Evolutionary conservation across 2,797 vertebrate genomes (phyloP), one percentile per base, ranked within the genome.

Genomic region (Melanotaenia nigrans): DNA sequence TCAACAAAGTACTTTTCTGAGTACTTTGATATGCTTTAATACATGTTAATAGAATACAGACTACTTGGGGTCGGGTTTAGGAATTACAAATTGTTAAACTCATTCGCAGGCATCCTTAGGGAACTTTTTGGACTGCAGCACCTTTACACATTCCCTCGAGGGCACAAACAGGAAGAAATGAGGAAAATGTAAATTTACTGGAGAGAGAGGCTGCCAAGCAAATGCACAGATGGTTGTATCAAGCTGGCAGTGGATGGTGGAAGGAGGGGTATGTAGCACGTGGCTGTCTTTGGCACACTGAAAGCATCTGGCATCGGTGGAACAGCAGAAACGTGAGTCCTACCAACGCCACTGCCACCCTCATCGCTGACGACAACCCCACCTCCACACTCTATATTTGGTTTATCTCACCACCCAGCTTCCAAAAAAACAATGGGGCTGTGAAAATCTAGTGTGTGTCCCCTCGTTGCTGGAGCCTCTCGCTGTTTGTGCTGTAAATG

Each of bases 211-310:
- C 78, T 89, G 88, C 87, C 83, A 80, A 86, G 82, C 62, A 63
- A 75, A 76, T 32, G 42, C 65, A 71, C 93, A 94, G 90, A 93
- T 92, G 92, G 91, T 73, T 73, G 81, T 79, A 85, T 90, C 81
- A 73, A 78, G 80, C 88, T 92, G 90, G 87, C 87, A 90, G 58
- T 76, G 77, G 79, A 77, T 12, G 45, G 51, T 4, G 47, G 53
- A 73, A 54, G 24, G 59, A 78, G 70, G 47, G 40, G 49, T 70
- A 58, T 71, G 72, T 24, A 78, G 82, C 82, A 87, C 70, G 61
- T 78, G 88, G 75, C 83, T 73, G 81, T 79, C 70, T 71, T 60
- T 89, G 86, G 87, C 83, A 84, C 70, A 67, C 63, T 9, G 25
- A n/a, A 58, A 81, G 89, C 89, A 89, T 87, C 90, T 92, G 90